A percentile compares a stretch with the other conserved stretches of the same genome.
Conservation (phyloP, 2,888 invertebrate genomes). For the Criorhina ranunculi region DNA sequence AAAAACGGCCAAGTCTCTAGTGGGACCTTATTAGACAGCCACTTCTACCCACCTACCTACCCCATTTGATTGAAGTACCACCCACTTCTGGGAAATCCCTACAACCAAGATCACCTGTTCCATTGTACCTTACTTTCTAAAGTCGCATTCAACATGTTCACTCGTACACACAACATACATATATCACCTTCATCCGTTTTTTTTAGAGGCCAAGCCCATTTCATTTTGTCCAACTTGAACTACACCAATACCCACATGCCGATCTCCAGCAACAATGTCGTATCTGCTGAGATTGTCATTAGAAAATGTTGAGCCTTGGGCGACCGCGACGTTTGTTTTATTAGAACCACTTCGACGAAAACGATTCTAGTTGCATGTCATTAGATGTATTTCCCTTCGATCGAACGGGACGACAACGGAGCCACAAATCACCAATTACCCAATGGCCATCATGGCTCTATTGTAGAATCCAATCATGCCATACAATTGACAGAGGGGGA, state of each 20-base stretch:
- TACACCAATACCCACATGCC: conserved; percentile 1
- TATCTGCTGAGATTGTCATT: conserved; percentile 43
- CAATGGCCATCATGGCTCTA: conserved; percentile 51
- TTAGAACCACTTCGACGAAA: conserved; percentile 52
- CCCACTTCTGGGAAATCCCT: conserved; percentile 30
- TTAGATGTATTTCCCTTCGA: conserved; percentile 1
- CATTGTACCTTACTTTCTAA: conserved; percentile 6
- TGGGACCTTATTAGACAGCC: too few relatives aligned
- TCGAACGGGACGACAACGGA: conserved; percentile 25
- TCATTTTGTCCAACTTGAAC: conserved; percentile 25
- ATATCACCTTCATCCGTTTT: conserved; percentile 22
- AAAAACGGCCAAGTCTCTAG: too few relatives aligned
- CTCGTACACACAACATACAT: conserved; percentile 10
- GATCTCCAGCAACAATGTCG: conserved; percentile 36
- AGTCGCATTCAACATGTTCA: conserved; percentile 18
- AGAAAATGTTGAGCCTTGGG: conserved; percentile 42
- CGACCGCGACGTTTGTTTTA: conserved; percentile 29
- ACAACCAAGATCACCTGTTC: conserved; percentile 18
- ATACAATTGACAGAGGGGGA: conserved; percentile 37
- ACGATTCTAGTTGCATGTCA: conserved; percentile 33
- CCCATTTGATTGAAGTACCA: too few relatives aligned
- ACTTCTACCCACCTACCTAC: too few relatives aligned
- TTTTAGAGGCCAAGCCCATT: conserved; percentile 47
- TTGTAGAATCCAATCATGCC: conserved; percentile 36
- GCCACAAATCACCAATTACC: conserved; percentile 57